phyloP scores from a whole-genome alignment of 2,113 vertebrate genomes.

The Sphaerodactylus townsendi region DNA sequence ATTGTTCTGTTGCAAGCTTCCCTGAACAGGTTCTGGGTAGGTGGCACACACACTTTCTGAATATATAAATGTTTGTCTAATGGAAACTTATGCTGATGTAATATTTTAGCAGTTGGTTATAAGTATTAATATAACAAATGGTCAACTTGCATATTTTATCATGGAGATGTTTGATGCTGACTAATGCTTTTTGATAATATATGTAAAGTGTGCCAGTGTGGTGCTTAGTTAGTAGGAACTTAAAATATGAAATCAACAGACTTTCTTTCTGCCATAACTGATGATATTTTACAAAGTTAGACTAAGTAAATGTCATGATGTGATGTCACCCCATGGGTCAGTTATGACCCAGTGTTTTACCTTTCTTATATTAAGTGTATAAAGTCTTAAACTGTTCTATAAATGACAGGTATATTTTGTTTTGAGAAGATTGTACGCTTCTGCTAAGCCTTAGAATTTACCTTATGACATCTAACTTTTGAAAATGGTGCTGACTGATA shows the following conservation, averaged over 20 bases:
- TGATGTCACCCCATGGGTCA: no score
- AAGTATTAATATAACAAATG: neutral
- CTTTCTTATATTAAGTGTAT: neutral
- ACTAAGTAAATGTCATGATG: no score
- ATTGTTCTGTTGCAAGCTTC: no score
- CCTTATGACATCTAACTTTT: neutral
- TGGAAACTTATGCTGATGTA: neutral
- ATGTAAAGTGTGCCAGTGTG: no score
- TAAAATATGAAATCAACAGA: neutral
- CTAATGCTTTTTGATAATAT: no score
- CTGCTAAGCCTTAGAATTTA: neutral
- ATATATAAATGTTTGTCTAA: neutral
- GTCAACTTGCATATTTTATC: no score
- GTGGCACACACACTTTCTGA: no score
- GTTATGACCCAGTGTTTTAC: no score
- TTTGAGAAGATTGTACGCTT: neutral
- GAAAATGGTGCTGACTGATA: neutral
- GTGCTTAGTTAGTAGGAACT: no score
- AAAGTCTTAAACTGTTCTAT: neutral
- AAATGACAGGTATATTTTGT: neutral
- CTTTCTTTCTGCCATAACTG: neutral
- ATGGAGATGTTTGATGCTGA: no score
- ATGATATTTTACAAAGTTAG: no score
- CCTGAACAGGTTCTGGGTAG: no score
- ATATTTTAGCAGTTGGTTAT: neutral